These are phyloP conservation scores for Cryptus armator DNA, from an alignment of 2,888 invertebrate genomes.

Conservation along the genomic window DNA sequence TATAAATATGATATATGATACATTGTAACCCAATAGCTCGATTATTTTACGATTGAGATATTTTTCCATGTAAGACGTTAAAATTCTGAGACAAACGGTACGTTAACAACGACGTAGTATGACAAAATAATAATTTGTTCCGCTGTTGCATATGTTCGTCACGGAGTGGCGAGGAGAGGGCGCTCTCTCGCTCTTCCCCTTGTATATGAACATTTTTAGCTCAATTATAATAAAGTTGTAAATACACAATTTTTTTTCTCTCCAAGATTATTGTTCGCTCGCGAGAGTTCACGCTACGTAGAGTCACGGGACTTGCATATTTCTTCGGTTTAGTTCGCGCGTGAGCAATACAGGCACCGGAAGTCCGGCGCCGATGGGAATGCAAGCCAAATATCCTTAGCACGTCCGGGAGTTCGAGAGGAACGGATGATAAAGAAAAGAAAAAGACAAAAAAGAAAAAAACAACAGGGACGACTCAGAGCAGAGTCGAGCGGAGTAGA, in stretches of 20 bases:
- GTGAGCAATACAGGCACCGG: slow-evolving; percentile 46
- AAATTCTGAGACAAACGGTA: not conserved
- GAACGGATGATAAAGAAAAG: slow-evolving; percentile 38
- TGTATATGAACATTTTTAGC: not conserved
- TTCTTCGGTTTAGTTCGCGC: slow-evolving; percentile 43
- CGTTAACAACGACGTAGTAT: slow-evolving; percentile 2
- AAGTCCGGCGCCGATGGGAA: slow-evolving; percentile 61
- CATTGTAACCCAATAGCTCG: not conserved
- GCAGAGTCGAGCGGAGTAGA: slow-evolving; percentile 16
- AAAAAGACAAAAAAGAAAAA: slow-evolving; percentile 26
- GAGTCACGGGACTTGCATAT: slow-evolving; percentile 42
- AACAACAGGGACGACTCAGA: not conserved
- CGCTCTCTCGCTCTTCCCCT: not conserved
- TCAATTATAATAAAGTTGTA: slow-evolving; percentile 42
- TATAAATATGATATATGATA: slow-evolving; percentile 5
- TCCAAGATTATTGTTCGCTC: slow-evolving; percentile 3
- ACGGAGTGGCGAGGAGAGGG: not conserved
- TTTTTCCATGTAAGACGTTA: slow-evolving; percentile 1
- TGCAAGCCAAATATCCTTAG: slow-evolving; percentile 60
- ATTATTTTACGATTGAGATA: not conserved
- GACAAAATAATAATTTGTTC: slow-evolving; percentile 19
- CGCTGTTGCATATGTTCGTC: slow-evolving; percentile 1
- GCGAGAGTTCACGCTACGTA: slow-evolving; percentile 27
- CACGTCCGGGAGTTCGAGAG: slow-evolving; percentile 46
- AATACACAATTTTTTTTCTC: slow-evolving; percentile 11